Base-by-base conservation (phyloP, 2,113 vertebrate genomes). In the Ceyx melanurus region DNA sequence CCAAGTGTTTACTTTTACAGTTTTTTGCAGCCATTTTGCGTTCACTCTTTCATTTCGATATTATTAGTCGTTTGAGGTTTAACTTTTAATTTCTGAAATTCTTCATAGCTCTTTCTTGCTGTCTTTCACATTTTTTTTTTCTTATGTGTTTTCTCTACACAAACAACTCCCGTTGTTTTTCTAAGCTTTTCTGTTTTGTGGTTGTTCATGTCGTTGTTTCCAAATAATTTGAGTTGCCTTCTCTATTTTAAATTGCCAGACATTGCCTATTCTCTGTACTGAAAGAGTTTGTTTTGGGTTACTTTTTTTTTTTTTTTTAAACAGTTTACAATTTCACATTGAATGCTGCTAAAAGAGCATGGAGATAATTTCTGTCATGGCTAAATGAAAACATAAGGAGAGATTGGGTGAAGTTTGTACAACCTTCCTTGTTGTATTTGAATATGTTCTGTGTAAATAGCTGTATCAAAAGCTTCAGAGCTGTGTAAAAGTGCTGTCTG, bases 201-300 rank as follows among this genome's bases (percentile, higher is more conserved):
- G 4, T 21, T 53, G 13, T 17, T 62, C 2, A 3, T 3, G 0
- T 37, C 15, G 31, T 75, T 15, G 61, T 89, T 66, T 31, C 46
- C 4, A 2, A 31, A 31, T 28, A 14, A 12, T 18, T 51, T 0
- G 1, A 25, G 5, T 40, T 73, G 25, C 4, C 6, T 9, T 61
- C 25, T 62, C 12, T n/a, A 4, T 66, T 37, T 8, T 31, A 60
- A 64, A 64, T 29, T 29, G 12, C 1, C 0, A 61, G 12, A 3
- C 3, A 1, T 7, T 54, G 53, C 8, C 74, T n/a, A 5, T 14
- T 75, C 26, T 28, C 5, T 16, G 33, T 14, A 4, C 51, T 31
- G 9, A 26, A 29, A 60, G 16, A 11, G 19, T 18, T 29, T 37
- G 7, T 7, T 51, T 51, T 51, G 25, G 25, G 50, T 51, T 51